Base-by-base conservation (phyloP, 2,113 vertebrate genomes). In the Propithecus coquereli region DNA sequence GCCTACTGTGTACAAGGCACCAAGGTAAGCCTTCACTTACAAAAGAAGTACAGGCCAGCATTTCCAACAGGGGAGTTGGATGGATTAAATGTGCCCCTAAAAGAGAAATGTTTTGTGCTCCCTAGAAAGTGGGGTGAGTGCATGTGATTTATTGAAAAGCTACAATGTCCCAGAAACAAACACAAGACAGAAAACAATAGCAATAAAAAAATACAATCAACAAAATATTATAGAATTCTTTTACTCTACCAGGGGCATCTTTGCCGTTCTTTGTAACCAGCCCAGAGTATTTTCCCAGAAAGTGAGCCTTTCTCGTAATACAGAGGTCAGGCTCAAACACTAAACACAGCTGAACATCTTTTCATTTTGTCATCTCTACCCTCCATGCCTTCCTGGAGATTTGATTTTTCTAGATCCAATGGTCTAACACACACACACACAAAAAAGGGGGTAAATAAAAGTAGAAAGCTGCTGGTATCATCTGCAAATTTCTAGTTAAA, bases 361-460 rank as follows among this genome's bases (percentile, higher is more conserved):
- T 91, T 87, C 71, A 32, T 92, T 88, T 91, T 83, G 20, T 43
- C 47, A 54, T 87, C 87, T 92, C 85, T 79, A 32, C 8, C 61
- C 20, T 89, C 52, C 12, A 13, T 4, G 18, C 22, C 47, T 89
- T 91, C 79, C 34, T 73, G 87, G 96, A 94, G 65, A 98, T 87
- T 3, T 80, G 74, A 91, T 1, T 5, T 76, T 79, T 70, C 94
- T 37, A 22, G 89, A 17, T 30, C 13, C 2, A 61, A 17, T 1
- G 7, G 50, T 83, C 70, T 83, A 85, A 82, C 93, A 76, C 20
- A 61, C 23, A 13, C n/a, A n/a, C n/a, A 43, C 4, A 50, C 12
- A 71, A 54, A 54, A 34, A 66, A 45, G 50, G 82, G 74, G 34
- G 11, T 70, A 59, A 92, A 61, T 37, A 25, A 66, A 96, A 80